These are phyloP conservation scores for Amphiprion clarkii DNA, from an alignment of 2,797 vertebrate genomes.

Conservation along the genomic window DNA sequence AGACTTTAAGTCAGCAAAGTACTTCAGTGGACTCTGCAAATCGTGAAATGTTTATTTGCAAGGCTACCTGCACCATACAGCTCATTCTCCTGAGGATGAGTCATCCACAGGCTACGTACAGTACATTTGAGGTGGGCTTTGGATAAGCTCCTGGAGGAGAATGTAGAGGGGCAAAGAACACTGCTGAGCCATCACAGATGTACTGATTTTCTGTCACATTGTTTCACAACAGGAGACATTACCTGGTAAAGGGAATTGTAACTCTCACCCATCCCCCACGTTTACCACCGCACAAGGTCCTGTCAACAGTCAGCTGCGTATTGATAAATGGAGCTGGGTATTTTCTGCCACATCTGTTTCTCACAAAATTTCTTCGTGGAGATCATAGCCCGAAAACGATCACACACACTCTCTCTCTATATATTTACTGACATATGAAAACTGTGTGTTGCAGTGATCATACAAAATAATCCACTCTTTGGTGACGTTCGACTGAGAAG, in stretches of 20 bases:
- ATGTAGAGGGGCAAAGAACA: conserved; percentile 73
- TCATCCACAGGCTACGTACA: conserved; percentile 82
- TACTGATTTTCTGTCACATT: conserved; percentile 84
- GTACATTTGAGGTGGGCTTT: conserved; percentile 77
- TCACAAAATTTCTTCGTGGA: conserved; percentile 15
- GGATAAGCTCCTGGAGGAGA: conserved; percentile 75
- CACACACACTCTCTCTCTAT: too few relatives aligned
- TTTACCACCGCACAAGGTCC: conserved; percentile 64
- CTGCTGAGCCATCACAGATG: conserved; percentile 82
- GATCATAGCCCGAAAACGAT: not conserved
- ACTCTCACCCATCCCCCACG: conserved; percentile 66
- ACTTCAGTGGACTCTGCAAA: conserved; percentile 69
- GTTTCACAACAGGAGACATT: conserved; percentile 81
- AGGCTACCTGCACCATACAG: conserved; percentile 80
- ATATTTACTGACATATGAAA: not conserved
- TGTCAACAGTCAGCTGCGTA: conserved; percentile 63
- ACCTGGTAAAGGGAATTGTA: conserved; percentile 80
- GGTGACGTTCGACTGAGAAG: not conserved
- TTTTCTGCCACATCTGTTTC: conserved; percentile 49
- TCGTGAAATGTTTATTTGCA: conserved; percentile 80
- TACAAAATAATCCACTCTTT: not conserved
- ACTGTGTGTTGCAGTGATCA: not conserved
- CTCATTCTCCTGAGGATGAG: conserved; percentile 81
- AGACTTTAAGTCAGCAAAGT: conserved; percentile 71
- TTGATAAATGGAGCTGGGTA: conserved; percentile 61